These are phyloP conservation scores for Dryas iulia DNA, from an alignment of 1,140 invertebrate species.

Conservation along the genomic window DNA sequence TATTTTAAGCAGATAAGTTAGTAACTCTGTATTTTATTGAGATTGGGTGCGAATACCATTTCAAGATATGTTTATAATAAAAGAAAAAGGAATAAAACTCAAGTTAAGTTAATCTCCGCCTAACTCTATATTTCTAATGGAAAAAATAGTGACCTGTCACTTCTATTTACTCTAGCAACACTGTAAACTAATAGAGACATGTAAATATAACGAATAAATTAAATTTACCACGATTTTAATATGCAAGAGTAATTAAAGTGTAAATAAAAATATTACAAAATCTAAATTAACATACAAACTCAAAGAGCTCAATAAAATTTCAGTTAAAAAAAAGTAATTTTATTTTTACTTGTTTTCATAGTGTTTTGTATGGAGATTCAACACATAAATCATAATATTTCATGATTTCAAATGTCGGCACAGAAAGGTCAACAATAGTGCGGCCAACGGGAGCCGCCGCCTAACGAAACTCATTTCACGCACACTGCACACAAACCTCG, in stretches of 20 bases:
- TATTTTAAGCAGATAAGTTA: too few species aligned
- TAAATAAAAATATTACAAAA: background rate
- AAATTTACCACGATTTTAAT: background rate
- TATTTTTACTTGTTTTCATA: background rate
- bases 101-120: too few species aligned
- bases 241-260: background rate
- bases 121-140: too few species aligned
- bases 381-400: background rate
- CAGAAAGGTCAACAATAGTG: slow-evolving; percentile 21
- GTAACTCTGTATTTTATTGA: too few species aligned
- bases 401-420: slow-evolving; percentile 2
- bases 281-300: background rate
- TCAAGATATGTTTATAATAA: too few species aligned
- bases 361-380: background rate
- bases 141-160: background rate
- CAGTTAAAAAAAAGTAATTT: background rate
- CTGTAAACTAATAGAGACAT: background rate
- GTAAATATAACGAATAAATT: background rate
- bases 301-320: background rate
- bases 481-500: slow-evolving; percentile 8
- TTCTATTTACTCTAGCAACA: background rate
- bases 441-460: background rate
- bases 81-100: too few species aligned
- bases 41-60: too few species aligned
- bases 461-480: slow-evolving; percentile 32